These are phyloP conservation scores for Amblyraja radiata DNA, from an alignment of 2,797 vertebrate genomes.

Conservation along the genomic window DNA sequence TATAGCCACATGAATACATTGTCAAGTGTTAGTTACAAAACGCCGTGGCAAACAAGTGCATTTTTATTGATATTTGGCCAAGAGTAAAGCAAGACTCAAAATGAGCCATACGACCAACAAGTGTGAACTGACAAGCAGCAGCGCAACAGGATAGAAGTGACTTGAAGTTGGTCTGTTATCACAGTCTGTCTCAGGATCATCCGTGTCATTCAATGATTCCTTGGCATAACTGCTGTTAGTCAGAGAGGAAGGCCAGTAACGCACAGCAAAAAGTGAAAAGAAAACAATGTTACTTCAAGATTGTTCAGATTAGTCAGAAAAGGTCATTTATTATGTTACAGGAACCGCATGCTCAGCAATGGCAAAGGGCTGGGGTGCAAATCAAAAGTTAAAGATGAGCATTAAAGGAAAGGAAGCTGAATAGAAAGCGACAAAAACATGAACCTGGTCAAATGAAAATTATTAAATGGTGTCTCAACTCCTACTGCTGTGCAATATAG, in stretches of 20 bases:
- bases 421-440: neutral
- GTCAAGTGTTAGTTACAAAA: conserved; percentile 31
- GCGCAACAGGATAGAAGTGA: conserved; percentile 98
- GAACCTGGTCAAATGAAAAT: neutral
- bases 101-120: conserved; percentile 99
- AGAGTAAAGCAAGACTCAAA: conserved; percentile 98
- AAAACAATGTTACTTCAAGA: conserved; percentile 41
- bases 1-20: conserved; percentile 46
- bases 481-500: neutral
- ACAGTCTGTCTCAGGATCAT: conserved; percentile 89
- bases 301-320: neutral
- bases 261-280: conserved; percentile 51
- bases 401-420: conserved; percentile 10
- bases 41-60: conserved; percentile 41
- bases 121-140: conserved; percentile 99
- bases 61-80: conserved; percentile 99
- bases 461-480: neutral
- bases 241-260: conserved; percentile 43
- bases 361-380: too few species aligned
- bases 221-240: conserved; percentile 86
- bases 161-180: conserved; percentile 97
- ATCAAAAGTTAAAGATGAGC: neutral
- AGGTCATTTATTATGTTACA: neutral
- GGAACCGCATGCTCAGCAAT: neutral
- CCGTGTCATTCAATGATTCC: conserved; percentile 83